Percentiles rank a stretch among this genome's conserved stretches.
phyloP scores from a whole-genome alignment of 1,140 invertebrate species.

The Halyomorpha halys region DNA sequence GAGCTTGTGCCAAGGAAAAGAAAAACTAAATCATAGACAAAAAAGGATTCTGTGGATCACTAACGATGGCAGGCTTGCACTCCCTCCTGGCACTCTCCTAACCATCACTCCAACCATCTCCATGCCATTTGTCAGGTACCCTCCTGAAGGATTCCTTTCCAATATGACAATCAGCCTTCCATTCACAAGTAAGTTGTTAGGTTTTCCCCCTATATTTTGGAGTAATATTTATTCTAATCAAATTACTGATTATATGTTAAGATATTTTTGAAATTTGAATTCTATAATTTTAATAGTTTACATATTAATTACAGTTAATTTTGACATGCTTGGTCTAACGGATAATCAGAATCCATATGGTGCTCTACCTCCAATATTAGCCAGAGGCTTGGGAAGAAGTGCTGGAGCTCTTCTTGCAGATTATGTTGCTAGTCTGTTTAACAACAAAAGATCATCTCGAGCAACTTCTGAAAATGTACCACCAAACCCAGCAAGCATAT shows the following conservation, averaged over 20 bases:
- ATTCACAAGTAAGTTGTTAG: slow-evolving; percentile 63
- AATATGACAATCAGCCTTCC: slow-evolving; percentile 75
- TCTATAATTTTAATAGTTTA: background rate
- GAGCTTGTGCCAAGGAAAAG: no score
- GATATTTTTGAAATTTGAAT: no score
- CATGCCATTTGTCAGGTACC: slow-evolving; percentile 70
- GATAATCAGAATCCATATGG: slow-evolving; percentile 78
- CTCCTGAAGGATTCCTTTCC: slow-evolving; percentile 70
- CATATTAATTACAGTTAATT: slow-evolving; percentile 52
- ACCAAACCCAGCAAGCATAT: slow-evolving; percentile 33
- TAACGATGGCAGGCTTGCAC: slow-evolving; percentile 63
- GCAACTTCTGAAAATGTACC: slow-evolving; percentile 33
- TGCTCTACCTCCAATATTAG: slow-evolving; percentile 56
- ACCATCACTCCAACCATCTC: slow-evolving; percentile 68
- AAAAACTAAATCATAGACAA: slow-evolving; percentile 48
- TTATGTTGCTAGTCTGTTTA: slow-evolving; percentile 58
- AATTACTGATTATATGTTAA: no score
- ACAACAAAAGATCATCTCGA: slow-evolving; percentile 46
- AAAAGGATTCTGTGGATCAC: slow-evolving; percentile 73
- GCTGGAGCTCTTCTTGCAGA: slow-evolving; percentile 56
- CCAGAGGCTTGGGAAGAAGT: slow-evolving; percentile 53
- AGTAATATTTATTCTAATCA: no score
- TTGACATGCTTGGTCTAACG: slow-evolving; percentile 68
- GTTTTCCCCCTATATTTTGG: no score
- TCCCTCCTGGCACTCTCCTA: slow-evolving; percentile 69